Percentiles rank a stretch among this genome's conserved stretches.
Evolutionary conservation across 1,140 invertebrate species (phyloP).

Genomic region (Tenebrio molitor): DNA sequence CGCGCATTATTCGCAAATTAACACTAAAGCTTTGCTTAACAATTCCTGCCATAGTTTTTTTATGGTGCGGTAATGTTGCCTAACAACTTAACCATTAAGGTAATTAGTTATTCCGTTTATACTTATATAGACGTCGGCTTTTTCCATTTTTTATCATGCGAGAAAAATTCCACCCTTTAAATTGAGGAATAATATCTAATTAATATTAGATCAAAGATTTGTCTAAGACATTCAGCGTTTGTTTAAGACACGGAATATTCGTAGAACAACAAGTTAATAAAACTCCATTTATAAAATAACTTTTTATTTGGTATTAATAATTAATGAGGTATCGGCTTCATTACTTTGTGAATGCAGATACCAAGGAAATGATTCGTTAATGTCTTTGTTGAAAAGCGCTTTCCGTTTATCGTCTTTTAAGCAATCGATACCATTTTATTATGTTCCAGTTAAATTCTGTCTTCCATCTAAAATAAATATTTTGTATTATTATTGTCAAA

Average conservation of each 20-base stretch:
- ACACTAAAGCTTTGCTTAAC: slow-evolving; percentile 1
- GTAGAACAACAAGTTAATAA: neutral
- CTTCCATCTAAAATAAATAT: too few species aligned
- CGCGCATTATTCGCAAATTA: slow-evolving; percentile 17
- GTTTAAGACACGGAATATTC: neutral
- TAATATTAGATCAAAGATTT: slow-evolving; percentile 20
- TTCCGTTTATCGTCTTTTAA: too few species aligned
- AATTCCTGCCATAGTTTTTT: neutral
- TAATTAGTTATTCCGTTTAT: slow-evolving; percentile 25
- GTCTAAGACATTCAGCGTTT: neutral
- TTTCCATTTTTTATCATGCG: neutral
- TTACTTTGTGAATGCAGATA: too few species aligned
- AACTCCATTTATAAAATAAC: neutral
- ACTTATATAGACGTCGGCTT: slow-evolving; percentile 8
- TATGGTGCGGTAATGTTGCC: too few species aligned
- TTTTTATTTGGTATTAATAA: too few species aligned
- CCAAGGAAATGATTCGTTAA: too few species aligned
- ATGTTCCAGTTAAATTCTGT: too few species aligned
- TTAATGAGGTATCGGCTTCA: too few species aligned
- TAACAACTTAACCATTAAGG: neutral
- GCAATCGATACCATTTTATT: too few species aligned
- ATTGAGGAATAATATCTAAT: neutral
- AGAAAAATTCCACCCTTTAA: neutral
- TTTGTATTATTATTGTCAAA: too few species aligned
- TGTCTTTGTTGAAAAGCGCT: too few species aligned